Evolutionary conservation across 2,113 vertebrate species (phyloP), one percentile per base, ranked within the genome.

Genomic region (Dicrurus megarhynchus): DNA sequence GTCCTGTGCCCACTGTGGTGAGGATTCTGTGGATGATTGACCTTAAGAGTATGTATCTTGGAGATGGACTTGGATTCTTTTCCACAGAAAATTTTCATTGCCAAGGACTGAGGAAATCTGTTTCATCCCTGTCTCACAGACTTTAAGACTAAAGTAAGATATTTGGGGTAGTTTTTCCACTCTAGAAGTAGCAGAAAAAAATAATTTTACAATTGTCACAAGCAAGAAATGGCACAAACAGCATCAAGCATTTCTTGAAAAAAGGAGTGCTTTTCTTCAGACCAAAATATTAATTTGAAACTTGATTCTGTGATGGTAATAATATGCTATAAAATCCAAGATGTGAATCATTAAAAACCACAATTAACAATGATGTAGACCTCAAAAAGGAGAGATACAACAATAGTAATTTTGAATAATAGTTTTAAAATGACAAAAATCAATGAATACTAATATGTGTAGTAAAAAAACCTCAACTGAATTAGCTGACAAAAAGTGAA

Each of bases 361-460:
- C 87, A 94, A 94, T 96, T 97, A 97, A 91, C 20, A 32, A 69
- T 84, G 77, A 76, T 84, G 80, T 69, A 94, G 77, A 64, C 77
- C 81, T 95, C 93, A 87, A 93, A 92, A 95, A 86, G 16, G 33
- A 84, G 87, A 89, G 73, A 91, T 79, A 75, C 44, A 93, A 84
- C 86, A 89, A 94, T 82, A 92, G 53, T 87, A 94, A 95, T 95
- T 96, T 95, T 92, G 93, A 95, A 91, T 89, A 95, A 95, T 84
- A 94, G 69, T 95, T 96, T 95, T 79, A 64, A 95, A 96, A 87
- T 95, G 33, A 95, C 68, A 96, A 97, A 96, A 95, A 95, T 94
- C 94, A 92, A 97, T 96, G 91, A 93, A 95, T 95, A 87, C 94
- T 97, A 95, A 95, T 95, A 93, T 35, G 64, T 57, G 60, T 81